Evolutionary conservation across 2,888 invertebrate species (phyloP).

Genomic region (Sarcophaga rosellei): DNA sequence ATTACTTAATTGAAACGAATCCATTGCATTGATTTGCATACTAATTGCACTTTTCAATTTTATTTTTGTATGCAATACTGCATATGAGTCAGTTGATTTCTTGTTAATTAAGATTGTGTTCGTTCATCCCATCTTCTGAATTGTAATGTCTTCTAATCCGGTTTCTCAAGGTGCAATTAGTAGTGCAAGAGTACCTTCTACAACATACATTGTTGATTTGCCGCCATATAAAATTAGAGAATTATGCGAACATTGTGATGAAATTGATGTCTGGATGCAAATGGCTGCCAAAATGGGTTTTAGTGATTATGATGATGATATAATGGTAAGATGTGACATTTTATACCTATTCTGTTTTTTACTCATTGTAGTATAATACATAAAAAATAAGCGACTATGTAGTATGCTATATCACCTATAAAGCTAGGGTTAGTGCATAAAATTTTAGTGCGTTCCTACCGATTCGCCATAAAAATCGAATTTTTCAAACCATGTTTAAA

Average conservation of each 20-base stretch:
- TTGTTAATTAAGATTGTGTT: slow-evolving; percentile 10
- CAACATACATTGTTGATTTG: slow-evolving; percentile 87
- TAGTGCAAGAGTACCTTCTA: slow-evolving; percentile 56
- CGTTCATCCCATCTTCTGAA: not conserved
- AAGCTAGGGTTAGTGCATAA: no score
- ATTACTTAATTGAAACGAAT: not conserved
- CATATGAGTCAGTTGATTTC: slow-evolving; percentile 58
- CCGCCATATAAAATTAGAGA: slow-evolving; percentile 87
- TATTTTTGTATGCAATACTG: slow-evolving; percentile 3
- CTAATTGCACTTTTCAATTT: slow-evolving; percentile 6
- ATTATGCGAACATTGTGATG: slow-evolving; percentile 89
- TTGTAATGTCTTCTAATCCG: slow-evolving; percentile 49
- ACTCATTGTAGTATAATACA: not conserved
- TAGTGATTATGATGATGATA: slow-evolving; percentile 82
- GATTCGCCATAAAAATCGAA: no score
- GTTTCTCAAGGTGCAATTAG: slow-evolving; percentile 24
- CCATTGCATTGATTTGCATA: not conserved
- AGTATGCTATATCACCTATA: no score
- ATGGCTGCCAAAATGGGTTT: slow-evolving; percentile 87
- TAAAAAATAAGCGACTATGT: not conserved
- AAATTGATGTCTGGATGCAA: slow-evolving; percentile 90
- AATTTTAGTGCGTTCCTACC: no score
- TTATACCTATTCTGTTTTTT: not conserved
- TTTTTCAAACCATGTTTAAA: no score
- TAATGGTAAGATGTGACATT: slow-evolving; percentile 72